Evolutionary conservation across 2,888 invertebrate species (phyloP), one percentile per base, ranked within the genome.

Genomic region (Panorpa germanica): DNA sequence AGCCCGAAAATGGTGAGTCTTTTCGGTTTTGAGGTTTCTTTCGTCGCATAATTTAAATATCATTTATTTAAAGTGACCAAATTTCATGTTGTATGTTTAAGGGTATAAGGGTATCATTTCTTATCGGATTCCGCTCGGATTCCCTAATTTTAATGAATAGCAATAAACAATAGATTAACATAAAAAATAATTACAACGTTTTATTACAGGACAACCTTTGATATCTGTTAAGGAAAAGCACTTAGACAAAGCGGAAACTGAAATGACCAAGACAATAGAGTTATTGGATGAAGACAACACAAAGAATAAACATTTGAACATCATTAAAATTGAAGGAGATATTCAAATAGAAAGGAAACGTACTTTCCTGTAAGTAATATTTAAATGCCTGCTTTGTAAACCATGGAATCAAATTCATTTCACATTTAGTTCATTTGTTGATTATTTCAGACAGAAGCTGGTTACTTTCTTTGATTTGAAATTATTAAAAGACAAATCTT

Each of bases 1-100:
- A 57, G 50, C 40, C 59, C 52, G 9, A 41, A 22, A 12, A 8
- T n/a, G 20, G n/a, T 20, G 20, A 9, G 8, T 20, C n/a, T n/a
- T 9, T 8, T 8, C n/a, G n/a, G 20, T 8, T 20, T 20, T 20
- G 8, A 20, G 8, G 8, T 20, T 20, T 8, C 8, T 20, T 20
- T 20, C 8, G 8, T 20, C 8, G n/a, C 8, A 20, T 9, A 9
- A 20, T 20, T 20, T 20, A 9, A n/a, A 20, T 20, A 20, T 20
- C 20, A n/a, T 8, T 20, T 20, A 9, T 9, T 9, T 20, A 20
- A 20, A 8, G 8, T 8, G n/a, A 9, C 20, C n/a, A 9, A n/a
- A n/a, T 9, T 20, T 9, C 20, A 9, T 8, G 59, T 25, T 23
- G 16, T 23, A 11, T 6, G 13, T 4, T 3, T 21, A 32, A 20